Evolutionary conservation across 2,888 invertebrate species (phyloP).

Genomic region (Allolobophora icterica): DNA sequence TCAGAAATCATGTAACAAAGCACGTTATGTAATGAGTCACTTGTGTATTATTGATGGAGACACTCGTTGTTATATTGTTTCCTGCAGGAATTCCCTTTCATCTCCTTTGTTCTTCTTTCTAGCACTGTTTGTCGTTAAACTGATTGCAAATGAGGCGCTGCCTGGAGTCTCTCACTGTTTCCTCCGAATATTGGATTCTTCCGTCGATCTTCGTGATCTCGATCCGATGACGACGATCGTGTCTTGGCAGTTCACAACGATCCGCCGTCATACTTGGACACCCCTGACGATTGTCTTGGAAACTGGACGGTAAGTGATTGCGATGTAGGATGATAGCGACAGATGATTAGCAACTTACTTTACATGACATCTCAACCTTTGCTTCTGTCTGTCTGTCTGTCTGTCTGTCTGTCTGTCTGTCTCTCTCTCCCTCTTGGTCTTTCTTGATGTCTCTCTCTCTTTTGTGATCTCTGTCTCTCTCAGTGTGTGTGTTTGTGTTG

Average conservation of each 20-base stretch:
- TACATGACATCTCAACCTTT: no score
- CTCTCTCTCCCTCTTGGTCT: not conserved
- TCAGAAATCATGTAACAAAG: no score
- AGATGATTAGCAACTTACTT: no score
- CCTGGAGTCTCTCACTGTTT: not conserved
- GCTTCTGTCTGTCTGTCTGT: conserved; percentile 15
- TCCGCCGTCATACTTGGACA: not conserved
- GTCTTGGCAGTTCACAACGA: not conserved
- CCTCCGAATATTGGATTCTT: not conserved
- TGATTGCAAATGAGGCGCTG: not conserved
- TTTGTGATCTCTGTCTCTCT: no score
- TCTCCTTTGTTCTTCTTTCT: not conserved
- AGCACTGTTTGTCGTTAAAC: not conserved
- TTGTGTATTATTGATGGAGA: no score
- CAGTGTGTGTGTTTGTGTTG: no score
- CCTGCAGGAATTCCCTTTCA: not conserved
- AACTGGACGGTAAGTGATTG: not conserved
- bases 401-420: not conserved
- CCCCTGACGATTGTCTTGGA: not conserved
- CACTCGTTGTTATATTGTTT: no score
- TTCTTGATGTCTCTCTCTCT: no score
- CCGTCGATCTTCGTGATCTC: not conserved
- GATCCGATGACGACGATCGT: not conserved
- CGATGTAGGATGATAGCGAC: not conserved
- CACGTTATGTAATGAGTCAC: no score